These are phyloP conservation scores for Salvelinus sp. DNA, from an alignment of 2,113 vertebrate genomes.

Conservation along the genomic window DNA sequence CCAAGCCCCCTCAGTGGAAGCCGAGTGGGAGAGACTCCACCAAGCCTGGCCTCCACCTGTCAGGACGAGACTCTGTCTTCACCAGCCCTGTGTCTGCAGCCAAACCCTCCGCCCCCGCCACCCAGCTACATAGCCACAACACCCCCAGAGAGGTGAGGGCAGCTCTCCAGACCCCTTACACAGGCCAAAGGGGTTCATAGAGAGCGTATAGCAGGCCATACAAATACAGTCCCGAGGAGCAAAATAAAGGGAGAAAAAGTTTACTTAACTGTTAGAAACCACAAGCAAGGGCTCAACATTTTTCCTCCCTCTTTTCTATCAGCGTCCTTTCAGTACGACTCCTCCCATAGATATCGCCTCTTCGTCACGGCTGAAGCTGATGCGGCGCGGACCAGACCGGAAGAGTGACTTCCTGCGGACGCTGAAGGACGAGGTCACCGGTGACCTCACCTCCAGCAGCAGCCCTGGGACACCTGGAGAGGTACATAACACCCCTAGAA, in stretches of 20 bases:
- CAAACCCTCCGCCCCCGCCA: conserved; percentile 88
- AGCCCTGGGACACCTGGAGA: conserved; percentile 76
- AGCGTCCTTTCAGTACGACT: conserved; percentile 93
- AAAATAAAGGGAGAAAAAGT: too few species aligned
- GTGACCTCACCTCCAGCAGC: conserved; percentile 86
- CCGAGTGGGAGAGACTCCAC: conserved; percentile 85
- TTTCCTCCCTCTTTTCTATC: neutral
- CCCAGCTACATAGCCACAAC: conserved; percentile 73
- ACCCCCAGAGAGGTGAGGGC: conserved; percentile 91
- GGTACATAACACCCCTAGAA: neutral
- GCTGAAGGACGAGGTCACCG: conserved; percentile 91
- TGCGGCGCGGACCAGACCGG: conserved; percentile 91
- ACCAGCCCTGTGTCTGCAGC: conserved; percentile 94
- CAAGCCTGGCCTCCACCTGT: conserved; percentile 89
- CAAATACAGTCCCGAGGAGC: too few species aligned
- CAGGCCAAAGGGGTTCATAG: neutral
- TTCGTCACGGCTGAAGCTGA: conserved; percentile 91
- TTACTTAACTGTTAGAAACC: too few species aligned
- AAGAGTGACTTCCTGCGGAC: conserved; percentile 96
- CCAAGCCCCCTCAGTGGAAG: conserved; percentile 92
- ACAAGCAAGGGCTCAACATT: neutral
- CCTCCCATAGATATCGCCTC: conserved; percentile 95
- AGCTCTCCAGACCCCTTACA: neutral
- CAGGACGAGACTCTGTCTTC: conserved; percentile 92
- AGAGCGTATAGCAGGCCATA: too few species aligned